phyloP scores from a whole-genome alignment of 1,140 invertebrate species.

The Prorops nasuta region DNA sequence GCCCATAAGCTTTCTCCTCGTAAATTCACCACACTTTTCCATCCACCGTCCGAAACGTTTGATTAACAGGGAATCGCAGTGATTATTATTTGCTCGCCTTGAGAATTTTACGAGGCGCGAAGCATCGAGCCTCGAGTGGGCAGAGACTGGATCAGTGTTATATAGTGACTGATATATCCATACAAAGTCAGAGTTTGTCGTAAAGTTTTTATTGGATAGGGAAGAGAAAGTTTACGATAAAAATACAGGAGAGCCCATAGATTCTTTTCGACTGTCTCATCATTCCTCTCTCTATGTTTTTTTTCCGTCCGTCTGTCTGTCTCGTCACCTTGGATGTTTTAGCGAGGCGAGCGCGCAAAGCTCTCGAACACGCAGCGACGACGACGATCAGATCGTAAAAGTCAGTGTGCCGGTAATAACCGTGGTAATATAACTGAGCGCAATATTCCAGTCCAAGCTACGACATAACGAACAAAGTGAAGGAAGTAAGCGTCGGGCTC shows the following conservation, averaged over 20 bases:
- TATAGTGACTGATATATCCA: too few relatives aligned
- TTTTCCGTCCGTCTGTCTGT: background rate
- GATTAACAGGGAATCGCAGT: too few relatives aligned
- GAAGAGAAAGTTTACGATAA: too few relatives aligned
- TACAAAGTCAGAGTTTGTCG: background rate
- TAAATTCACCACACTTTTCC: background rate
- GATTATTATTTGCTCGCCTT: too few relatives aligned
- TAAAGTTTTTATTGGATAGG: background rate
- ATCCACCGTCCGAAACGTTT: too few relatives aligned
- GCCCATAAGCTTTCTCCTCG: background rate
- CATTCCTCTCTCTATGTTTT: background rate
- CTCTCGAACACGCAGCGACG: slow-evolving; percentile 5
- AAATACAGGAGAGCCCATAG: too few relatives aligned
- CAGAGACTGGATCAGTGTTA: too few relatives aligned
- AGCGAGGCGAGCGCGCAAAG: background rate
- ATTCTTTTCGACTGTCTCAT: background rate
- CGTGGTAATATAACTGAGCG: slow-evolving; percentile 26
- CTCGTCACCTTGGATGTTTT: too few relatives aligned
- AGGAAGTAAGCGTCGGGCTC: slow-evolving; percentile 13
- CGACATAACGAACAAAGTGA: slow-evolving; percentile 18
- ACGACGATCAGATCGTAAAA: slow-evolving; percentile 28
- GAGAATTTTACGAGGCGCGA: too few relatives aligned
- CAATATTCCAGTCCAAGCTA: slow-evolving; percentile 14
- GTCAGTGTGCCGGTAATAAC: slow-evolving; percentile 26
- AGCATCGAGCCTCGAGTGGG: too few relatives aligned